Evolutionary conservation across 2,113 vertebrate genomes (phyloP).

Genomic region (Cochlearius cochlearius): DNA sequence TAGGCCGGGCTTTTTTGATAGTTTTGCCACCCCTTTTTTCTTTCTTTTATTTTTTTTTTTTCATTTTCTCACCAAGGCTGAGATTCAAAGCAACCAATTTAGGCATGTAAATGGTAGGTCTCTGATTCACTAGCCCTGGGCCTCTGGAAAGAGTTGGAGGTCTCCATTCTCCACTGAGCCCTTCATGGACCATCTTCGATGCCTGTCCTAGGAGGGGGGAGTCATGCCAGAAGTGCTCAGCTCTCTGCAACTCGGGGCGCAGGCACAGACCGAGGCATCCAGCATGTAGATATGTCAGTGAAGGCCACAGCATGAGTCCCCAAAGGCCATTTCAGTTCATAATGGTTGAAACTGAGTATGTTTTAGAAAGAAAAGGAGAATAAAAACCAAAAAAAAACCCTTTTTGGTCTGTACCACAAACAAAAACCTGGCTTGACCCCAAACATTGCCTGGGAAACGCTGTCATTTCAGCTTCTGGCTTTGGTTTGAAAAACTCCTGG

Average conservation of each 20-base stretch:
- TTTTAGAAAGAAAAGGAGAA: background rate
- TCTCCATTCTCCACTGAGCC: background rate
- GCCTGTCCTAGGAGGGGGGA: background rate
- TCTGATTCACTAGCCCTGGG: background rate
- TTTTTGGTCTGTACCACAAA: background rate
- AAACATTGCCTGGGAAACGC: background rate
- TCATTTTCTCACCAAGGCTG: background rate
- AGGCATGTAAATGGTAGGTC: background rate
- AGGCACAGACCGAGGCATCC: background rate
- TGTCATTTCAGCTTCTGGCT: background rate
- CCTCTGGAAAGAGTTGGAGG: background rate
- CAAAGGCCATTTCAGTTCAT: background rate
- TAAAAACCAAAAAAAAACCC: background rate
- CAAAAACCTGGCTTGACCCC: background rate
- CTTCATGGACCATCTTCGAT: accelerated
- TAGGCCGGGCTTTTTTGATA: accelerated
- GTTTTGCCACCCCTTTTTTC: background rate
- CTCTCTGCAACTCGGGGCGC: background rate
- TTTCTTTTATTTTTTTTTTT: background rate
- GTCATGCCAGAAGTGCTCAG: background rate
- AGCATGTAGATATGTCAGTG: background rate
- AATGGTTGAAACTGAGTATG: background rate
- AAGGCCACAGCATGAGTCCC: accelerated
- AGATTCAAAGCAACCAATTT: background rate
- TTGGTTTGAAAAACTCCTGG: background rate